Base-by-base conservation (phyloP, 1,140 invertebrate genomes). In the Cotesia typhae region DNA sequence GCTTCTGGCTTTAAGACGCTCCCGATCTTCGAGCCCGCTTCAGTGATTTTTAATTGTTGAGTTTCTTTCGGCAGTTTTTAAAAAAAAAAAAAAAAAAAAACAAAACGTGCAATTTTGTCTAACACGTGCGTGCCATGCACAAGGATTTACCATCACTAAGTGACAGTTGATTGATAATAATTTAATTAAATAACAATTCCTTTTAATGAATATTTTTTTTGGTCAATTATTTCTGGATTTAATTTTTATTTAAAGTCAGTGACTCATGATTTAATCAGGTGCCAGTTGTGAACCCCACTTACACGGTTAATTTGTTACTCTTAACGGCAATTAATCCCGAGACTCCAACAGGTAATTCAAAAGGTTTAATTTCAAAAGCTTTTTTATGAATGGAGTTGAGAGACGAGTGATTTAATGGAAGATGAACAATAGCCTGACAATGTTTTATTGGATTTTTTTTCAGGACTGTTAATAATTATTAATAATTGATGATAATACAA, bases 401-500 rank as follows among this genome's bases (percentile, higher is more conserved):
- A 47, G 2, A 10, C 41, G 41, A 47, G 41, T 47, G 28, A 28
- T 28, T 28, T 1, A 28, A 28, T 28, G 28, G 1, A 28, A 28
- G 28, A 28, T 28, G 28, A 28, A 28, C 28, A 28, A 28, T 28
- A 28, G 28, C 1, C 28, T 28, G 28, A 28, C 28, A 28, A 47
- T 47, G 10, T 47, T 47, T 47, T 47, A 7, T 41, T 41, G 6
- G 6, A 47, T 47, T 47, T 47, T 47, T 47, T 47, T 10, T 47
- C 41, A 9, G 6, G 41, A 47, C 10, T 47, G 6, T 9, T 47
- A 38, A 37, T 57, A 41, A 20, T 70, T 63, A 41, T 7, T 14
- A 10, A 51, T 7, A 38, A 61, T 14, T 69, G 52, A 57, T 47
- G 63, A 47, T 9, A 69, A 37, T 59, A 55, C 67, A 59, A 9